Evolutionary conservation across 2,113 vertebrate genomes (phyloP), one percentile per base, ranked within the genome.

Genomic region (Ardeotis arabs): DNA sequence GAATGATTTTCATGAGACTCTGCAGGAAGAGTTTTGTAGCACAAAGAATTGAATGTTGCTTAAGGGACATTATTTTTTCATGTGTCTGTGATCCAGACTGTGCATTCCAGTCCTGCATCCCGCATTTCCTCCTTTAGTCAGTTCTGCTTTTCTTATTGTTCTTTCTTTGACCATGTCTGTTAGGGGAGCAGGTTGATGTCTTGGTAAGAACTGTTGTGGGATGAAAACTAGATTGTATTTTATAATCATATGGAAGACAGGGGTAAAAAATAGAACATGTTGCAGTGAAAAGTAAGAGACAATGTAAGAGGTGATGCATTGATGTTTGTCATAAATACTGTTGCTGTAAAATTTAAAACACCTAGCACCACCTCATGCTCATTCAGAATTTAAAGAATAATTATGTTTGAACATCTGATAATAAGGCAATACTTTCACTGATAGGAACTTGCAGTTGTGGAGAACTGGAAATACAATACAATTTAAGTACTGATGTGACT

Each of bases 81-180:
- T 0, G 0, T 58, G 56, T 58, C 25, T 62, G 45, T 67, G 45
- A 16, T 1, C 22, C 16, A 27, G 69, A n/a, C 13, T 37, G 14
- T 59, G 23, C 39, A 16, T 80, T 92, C 33, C 20, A 49, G 29
- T 69, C 78, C 28, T 63, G 7, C 55, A 16, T 74, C 52, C n/a
- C 2, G 1, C 9, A 9, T 76, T 44, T 73, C n/a, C 31, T 81
- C 19, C 66, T 74, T 37, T 28, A 62, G 18, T 37, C 15, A 41
- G 14, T 59, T 68, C 39, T 72, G n/a, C 25, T 84, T 74, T 91
- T 70, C 37, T 67, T 88, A 6, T 0, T 41, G 10, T 74, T 64
- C 37, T 58, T 74, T n/a, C 23, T 44, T 87, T 0, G 4, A 4
- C 27, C 5, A 1, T 60, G 6, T 69, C 44, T 83, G 6, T 16